Evolutionary conservation across 1,140 invertebrate species (phyloP).

Genomic region (Drosophila biarmipes): DNA sequence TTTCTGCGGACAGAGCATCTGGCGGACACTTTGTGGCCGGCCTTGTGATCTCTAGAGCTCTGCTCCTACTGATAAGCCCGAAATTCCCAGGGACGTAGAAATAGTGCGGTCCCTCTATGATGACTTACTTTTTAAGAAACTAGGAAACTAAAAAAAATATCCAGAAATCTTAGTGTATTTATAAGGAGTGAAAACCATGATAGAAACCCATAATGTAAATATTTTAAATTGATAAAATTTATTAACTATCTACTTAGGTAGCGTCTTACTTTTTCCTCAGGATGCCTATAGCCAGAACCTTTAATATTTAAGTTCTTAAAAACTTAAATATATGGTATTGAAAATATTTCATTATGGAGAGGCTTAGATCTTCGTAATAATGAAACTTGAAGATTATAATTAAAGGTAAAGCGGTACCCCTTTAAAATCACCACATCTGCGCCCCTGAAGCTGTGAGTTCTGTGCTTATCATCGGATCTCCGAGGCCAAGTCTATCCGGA

Average conservation of each 20-base stretch:
- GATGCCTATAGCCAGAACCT: no score
- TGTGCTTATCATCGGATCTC: conserved; percentile 40
- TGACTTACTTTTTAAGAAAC: no score
- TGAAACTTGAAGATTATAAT: background rate
- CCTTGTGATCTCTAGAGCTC: conserved; percentile 11
- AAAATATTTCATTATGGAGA: no score
- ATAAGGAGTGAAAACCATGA: no score
- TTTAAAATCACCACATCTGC: background rate
- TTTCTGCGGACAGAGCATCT: conserved; percentile 33
- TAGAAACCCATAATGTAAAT: no score
- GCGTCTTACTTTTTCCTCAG: no score
- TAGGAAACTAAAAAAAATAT: background rate
- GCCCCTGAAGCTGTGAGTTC: conserved; percentile 12
- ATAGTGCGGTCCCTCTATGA: background rate
- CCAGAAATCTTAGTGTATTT: background rate
- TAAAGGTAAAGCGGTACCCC: background rate
- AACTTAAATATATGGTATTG: no score
- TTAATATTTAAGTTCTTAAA: no score
- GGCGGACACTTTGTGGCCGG: conserved; percentile 28
- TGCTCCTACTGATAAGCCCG: conserved; percentile 16
- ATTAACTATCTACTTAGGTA: no score
- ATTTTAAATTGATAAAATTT: no score
- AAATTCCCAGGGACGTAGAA: conserved; percentile 5
- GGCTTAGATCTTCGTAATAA: no score
- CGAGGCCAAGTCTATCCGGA: conserved; percentile 36